phyloP scores from a whole-genome alignment of 1,140 invertebrate genomes.

The Hycleus phaleratus region DNA sequence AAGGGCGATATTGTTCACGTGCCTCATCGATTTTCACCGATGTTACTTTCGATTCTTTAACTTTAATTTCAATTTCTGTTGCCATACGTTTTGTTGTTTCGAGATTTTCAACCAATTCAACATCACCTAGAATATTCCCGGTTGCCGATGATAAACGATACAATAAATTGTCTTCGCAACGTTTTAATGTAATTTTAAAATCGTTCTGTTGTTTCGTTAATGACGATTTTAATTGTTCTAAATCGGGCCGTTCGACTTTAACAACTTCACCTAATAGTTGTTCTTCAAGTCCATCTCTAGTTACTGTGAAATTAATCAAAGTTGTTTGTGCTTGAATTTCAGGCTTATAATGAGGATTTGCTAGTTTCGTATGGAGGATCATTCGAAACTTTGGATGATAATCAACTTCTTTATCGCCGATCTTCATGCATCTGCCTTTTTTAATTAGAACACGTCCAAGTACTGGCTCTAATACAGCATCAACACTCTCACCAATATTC shows the following conservation, averaged over 20 bases:
- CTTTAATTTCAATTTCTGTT: slow-evolving; percentile 81
- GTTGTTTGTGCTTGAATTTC: slow-evolving; percentile 96
- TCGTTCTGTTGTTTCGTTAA: slow-evolving; percentile 90
- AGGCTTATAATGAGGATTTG: slow-evolving; percentile 92
- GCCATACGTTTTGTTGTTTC: slow-evolving; percentile 91
- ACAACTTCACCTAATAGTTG: slow-evolving; percentile 91
- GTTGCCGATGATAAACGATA: slow-evolving; percentile 80
- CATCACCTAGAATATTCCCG: slow-evolving; percentile 84
- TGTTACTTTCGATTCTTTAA: slow-evolving; percentile 75
- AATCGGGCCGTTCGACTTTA: slow-evolving; percentile 84
- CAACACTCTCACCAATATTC: slow-evolving; percentile 82
- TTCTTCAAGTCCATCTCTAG: slow-evolving; percentile 83
- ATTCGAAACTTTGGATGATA: slow-evolving; percentile 78
- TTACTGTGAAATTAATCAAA: slow-evolving; percentile 92
- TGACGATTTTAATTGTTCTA: slow-evolving; percentile 56
- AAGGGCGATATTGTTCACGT: slow-evolving; percentile 79
- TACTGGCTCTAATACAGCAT: slow-evolving; percentile 84
- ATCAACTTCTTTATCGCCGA: slow-evolving; percentile 89
- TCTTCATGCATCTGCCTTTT: slow-evolving; percentile 64
- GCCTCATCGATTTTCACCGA: slow-evolving; percentile 84
- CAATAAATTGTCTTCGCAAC: slow-evolving; percentile 82
- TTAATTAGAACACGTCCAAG: slow-evolving; percentile 83
- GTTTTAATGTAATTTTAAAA: slow-evolving; percentile 89
- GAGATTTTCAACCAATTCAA: slow-evolving; percentile 82
- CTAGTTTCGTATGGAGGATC: slow-evolving; percentile 88